phyloP scores from a whole-genome alignment of 2,113 vertebrate genomes.

The Oryzias celebensis region DNA sequence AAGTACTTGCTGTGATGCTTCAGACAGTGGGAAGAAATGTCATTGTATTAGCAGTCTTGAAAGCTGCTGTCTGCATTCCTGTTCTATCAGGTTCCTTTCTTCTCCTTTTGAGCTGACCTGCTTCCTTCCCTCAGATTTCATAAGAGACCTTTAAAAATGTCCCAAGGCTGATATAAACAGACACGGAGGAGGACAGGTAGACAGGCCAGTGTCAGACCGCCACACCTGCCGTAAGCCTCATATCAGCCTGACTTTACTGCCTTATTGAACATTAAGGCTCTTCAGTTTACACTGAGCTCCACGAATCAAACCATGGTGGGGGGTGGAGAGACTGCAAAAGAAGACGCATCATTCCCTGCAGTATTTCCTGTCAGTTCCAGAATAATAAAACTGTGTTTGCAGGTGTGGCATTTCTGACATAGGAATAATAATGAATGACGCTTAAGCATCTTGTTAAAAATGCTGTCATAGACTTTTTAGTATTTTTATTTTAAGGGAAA shows the following conservation, averaged over 20 bases:
- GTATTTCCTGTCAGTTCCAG: conserved; percentile 34
- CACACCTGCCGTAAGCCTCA: conserved; percentile 57
- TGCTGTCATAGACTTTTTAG: conserved; percentile 8
- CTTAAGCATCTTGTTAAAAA: conserved; percentile 11
- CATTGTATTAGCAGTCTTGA: conserved; percentile 1
- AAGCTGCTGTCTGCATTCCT: conserved; percentile 13
- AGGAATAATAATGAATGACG: conserved; percentile 33
- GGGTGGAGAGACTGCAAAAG: conserved; percentile 34
- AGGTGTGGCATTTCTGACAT: conserved; percentile 40
- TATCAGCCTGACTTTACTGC: conserved; percentile 64
- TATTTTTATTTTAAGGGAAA: too few species aligned
- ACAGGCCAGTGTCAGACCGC: conserved; percentile 52
- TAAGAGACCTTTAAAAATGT: conserved; percentile 68
- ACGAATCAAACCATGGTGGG: conserved; percentile 12
- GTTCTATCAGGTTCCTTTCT: conserved; percentile 16
- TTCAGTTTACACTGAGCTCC: conserved; percentile 48
- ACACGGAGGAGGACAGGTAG: conserved; percentile 25
- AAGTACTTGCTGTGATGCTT: too few species aligned
- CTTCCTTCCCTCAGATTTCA: conserved; percentile 47
- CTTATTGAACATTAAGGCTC: conserved; percentile 64
- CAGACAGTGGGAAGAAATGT: too few species aligned
- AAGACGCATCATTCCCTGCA: conserved; percentile 39
- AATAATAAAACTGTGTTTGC: conserved; percentile 55
- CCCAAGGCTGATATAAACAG: conserved; percentile 36
- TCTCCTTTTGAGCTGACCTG: neutral